Evolutionary conservation across 2,888 invertebrate species (phyloP), one percentile per base, ranked within the genome.

Genomic region (Lochmaea capreae): DNA sequence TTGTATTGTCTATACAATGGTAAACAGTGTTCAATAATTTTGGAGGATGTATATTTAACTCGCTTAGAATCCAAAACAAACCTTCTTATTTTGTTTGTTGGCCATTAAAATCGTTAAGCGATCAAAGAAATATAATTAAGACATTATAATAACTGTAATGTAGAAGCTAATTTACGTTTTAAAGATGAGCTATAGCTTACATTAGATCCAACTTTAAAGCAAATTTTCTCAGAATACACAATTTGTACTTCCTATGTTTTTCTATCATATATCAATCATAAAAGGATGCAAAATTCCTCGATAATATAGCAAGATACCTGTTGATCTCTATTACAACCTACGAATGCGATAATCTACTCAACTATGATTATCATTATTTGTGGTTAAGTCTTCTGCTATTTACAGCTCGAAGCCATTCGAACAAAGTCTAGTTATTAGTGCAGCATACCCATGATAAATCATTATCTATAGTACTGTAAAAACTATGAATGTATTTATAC

Each of bases 391-490:
- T 65, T 71, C 71, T 63, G 42, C 70, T 65, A 70, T 70, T 70
- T 70, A 71, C 71, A 65, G 65, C 71, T 71, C 58, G 71, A 57
- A 65, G 71, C 71, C 10, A 67, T 52, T 16, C 26, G 72, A 67
- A 63, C 54, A 65, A 58, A 72, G 67, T 71, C 58, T 59, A 54
- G 72, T 72, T 68, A 68, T 73, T 68, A 68, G 68, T 68, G 54
- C 73, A 62, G 73, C 66, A 69, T 70, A 66, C 73, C 66, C 68
- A 66, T 68, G 49, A 69, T 43, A 70, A 74, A 74, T 71, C 65
- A 74, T 71, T 71, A 65, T 58, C 61, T 71, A n/a, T 5, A 54
- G 52, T 61, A 66, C 43, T 72, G 12, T 26, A 43, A 72, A 73
- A 49, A 65, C 52, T 63, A 16, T 68, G 59, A 6, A 39, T 39